Evolutionary conservation across 2,113 vertebrate genomes (phyloP).

Genomic region (Clarias batrachus): DNA sequence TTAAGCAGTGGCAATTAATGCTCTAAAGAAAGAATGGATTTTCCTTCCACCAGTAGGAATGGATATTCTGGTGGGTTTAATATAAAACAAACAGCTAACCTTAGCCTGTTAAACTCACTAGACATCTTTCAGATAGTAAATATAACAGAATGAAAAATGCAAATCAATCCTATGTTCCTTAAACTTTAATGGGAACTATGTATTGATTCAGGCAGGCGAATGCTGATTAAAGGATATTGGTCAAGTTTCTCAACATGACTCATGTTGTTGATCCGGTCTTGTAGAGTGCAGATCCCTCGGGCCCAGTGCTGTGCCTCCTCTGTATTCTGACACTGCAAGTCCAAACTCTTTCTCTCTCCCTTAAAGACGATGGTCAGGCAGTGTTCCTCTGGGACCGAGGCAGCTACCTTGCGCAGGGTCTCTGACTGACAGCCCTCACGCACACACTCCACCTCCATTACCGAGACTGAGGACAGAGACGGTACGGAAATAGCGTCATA

Average conservation of each 20-base stretch:
- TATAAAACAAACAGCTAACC: neutral
- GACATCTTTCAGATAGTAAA: neutral
- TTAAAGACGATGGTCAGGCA: constrained; percentile 89
- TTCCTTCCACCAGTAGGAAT: neutral
- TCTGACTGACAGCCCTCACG: constrained; percentile 87
- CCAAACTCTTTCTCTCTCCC: constrained; percentile 83
- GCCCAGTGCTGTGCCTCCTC: constrained; percentile 85
- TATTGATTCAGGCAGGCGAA: neutral
- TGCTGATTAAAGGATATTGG: constrained; percentile 84
- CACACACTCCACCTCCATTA: constrained; percentile 85
- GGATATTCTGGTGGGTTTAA: neutral
- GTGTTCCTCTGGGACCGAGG: constrained; percentile 69
- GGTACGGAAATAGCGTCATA: neutral
- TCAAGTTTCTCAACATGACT: constrained; percentile 89
- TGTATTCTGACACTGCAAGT: constrained; percentile 78
- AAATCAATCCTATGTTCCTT: neutral
- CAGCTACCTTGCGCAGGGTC: constrained; percentile 71
- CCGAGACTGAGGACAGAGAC: constrained; percentile 73
- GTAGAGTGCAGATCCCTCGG: constrained; percentile 83
- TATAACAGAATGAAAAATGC: too few relatives aligned
- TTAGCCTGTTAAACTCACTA: neutral
- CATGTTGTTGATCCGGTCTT: constrained; percentile 82
- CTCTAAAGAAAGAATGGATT: neutral
- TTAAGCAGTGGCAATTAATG: neutral
- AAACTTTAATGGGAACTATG: neutral